These are phyloP conservation scores for Drosophila ogumai DNA, from an alignment of 1,140 invertebrate species.

Conservation along the genomic window DNA sequence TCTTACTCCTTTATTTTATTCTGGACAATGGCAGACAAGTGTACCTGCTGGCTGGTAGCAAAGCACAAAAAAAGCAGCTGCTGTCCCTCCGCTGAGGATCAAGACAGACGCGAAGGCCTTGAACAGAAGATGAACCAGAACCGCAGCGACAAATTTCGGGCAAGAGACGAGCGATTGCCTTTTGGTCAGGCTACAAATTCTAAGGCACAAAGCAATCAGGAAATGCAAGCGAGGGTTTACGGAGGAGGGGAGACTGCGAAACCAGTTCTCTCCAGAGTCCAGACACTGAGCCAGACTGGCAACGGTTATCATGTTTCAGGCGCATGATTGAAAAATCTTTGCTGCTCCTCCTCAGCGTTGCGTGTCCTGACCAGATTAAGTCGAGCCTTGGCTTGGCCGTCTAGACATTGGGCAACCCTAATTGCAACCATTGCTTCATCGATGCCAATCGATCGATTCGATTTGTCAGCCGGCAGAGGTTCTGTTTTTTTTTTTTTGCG, in stretches of 20 bases:
- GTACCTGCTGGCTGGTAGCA: slow-evolving; percentile 61
- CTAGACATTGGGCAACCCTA: slow-evolving; percentile 69
- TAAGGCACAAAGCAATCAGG: slow-evolving; percentile 70
- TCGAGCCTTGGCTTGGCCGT: slow-evolving; percentile 37
- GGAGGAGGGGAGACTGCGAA: slow-evolving; percentile 12
- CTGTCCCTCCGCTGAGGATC: slow-evolving; percentile 29
- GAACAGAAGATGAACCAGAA: slow-evolving; percentile 50
- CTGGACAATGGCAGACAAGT: slow-evolving; percentile 73
- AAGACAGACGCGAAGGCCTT: slow-evolving; percentile 56
- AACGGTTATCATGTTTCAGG: slow-evolving; percentile 80
- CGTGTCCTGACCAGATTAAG: slow-evolving; percentile 78
- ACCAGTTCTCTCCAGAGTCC: slow-evolving; percentile 56
- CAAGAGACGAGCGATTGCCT: slow-evolving; percentile 29
- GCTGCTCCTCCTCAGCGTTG: slow-evolving; percentile 40
- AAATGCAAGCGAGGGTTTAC: slow-evolving; percentile 61
- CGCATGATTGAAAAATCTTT: slow-evolving; percentile 77
- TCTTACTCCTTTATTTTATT: slow-evolving; percentile 6
- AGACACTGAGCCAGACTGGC: slow-evolving; percentile 27
- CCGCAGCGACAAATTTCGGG: slow-evolving; percentile 77
- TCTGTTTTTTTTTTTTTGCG: slow-evolving; percentile 59
- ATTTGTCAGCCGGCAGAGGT: slow-evolving; percentile 24
- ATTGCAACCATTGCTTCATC: slow-evolving; percentile 76
- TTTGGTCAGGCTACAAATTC: slow-evolving; percentile 64
- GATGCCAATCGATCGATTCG: slow-evolving; percentile 36
- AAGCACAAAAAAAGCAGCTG: slow-evolving; percentile 60